These are phyloP conservation scores for Perizoma flavofasciatum DNA, from an alignment of 2,888 invertebrate species.

Conservation along the genomic window DNA sequence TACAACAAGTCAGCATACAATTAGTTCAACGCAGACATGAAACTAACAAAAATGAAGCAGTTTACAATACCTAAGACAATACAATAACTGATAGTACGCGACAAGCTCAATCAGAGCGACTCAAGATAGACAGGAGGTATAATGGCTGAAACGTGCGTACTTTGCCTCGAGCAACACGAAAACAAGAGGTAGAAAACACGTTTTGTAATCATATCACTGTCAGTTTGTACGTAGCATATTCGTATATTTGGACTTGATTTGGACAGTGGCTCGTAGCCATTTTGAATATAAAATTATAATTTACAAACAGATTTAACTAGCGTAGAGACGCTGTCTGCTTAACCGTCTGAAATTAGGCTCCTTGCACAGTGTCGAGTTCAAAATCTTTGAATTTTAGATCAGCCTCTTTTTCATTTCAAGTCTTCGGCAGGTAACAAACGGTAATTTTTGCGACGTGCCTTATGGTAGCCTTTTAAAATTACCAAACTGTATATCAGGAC, in stretches of 20 bases:
- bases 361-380: too few species aligned
- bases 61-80: conserved; percentile 11
- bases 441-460: too few species aligned
- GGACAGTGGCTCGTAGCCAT: background rate
- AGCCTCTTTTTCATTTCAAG: too few species aligned
- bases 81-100: conserved; percentile 4
- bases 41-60: conserved; percentile 1
- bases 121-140: conserved; percentile 47
- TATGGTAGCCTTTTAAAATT: too few species aligned
- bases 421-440: too few species aligned
- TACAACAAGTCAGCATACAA: too few species aligned
- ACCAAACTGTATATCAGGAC: too few species aligned
- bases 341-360: too few species aligned
- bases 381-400: too few species aligned
- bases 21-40: too few species aligned
- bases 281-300: background rate
- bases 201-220: conserved; percentile 34
- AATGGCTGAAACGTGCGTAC: conserved; percentile 51
- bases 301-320: too few species aligned
- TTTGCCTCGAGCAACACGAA: conserved; percentile 20
- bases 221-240: background rate
- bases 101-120: conserved; percentile 16
- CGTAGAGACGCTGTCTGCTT: too few species aligned
- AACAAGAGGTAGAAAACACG: conserved; percentile 24
- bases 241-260: background rate